Evolutionary conservation across 35 echinoderm and acorn worm species (phyloP), one percentile per base, ranked within the genome.

Genomic region (Anneissia japonica): DNA sequence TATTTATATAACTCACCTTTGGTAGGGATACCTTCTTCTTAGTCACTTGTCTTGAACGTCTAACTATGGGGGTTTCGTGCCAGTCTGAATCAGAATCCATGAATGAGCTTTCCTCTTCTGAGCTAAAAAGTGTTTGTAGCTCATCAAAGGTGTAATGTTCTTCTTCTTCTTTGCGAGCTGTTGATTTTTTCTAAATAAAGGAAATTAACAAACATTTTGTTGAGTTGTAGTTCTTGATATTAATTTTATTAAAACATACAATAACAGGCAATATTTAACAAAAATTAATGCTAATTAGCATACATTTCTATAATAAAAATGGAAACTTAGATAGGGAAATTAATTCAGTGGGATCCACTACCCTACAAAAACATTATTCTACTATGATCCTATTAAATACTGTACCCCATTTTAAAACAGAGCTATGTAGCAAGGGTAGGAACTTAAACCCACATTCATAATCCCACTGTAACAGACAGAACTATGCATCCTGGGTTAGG

Each of bases 21-120:
- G 28, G 12, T 1, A 32, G 17, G 38, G 29, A 36, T 35, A 37
- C 32, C 77, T 0, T 34, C 28, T 14, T 39, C 51, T 64, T 34
- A 7, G 30, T 46, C 51, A 28, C 37, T 75, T 32, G 41, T 46
- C 35, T 39, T 38, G 16, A 21, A 0, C 72, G 45, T 36, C 79
- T 94, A 3, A 83, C 32, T 9, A 40, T 9, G 12, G 93, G 93
- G 0, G 93, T 94, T 17, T 80, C 33, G 11, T 77, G 79, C 88
- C 88, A 94, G 81, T 94, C 93, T 26, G 84, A 87, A 38, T 94
- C 93, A 21, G 73, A 77, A 17, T 90, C 88, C 7, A 64, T 26
- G 5, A 23, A 64, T 19, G 1, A 19, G 28, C 0, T 4, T 3
- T n/a, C 34, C 3, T 72, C 55, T 4, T 88, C 82, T 0, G 81